A percentile compares a stretch with the other conserved stretches of the same genome.
Evolutionary conservation across 1,140 invertebrate genomes (phyloP).

Genomic region (Drosophila arawakana): DNA sequence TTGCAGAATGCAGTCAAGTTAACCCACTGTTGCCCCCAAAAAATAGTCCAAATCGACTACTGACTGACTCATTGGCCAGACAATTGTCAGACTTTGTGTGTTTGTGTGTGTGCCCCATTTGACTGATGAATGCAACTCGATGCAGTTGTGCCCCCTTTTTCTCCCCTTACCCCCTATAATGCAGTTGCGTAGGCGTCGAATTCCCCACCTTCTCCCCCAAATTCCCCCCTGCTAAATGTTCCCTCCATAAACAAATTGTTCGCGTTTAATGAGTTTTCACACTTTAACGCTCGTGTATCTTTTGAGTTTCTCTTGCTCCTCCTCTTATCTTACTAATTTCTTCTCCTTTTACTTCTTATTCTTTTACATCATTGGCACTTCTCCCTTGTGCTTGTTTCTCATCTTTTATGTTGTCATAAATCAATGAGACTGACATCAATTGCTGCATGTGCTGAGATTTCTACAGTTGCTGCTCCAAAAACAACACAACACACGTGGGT

Average conservation of each 20-base stretch:
- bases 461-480: background rate
- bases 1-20: slow-evolving; percentile 40
- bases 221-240: slow-evolving; percentile 8
- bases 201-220: background rate
- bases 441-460: slow-evolving; percentile 39
- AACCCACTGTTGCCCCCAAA: slow-evolving; percentile 42
- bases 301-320: background rate
- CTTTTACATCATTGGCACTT: background rate
- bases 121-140: slow-evolving; percentile 44
- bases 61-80: slow-evolving; percentile 52
- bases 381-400: slow-evolving; percentile 20
- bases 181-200: slow-evolving; percentile 27
- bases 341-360: background rate
- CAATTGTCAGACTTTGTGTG: slow-evolving; percentile 44
- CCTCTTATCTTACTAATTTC: slow-evolving; percentile 30
- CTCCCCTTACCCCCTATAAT: background rate
- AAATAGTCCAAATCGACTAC: background rate
- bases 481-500: slow-evolving; percentile 16
- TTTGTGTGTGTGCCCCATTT: slow-evolving; percentile 25
- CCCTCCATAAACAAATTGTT: slow-evolving; percentile 46
- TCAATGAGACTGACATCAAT: slow-evolving; percentile 50
- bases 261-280: slow-evolving; percentile 55
- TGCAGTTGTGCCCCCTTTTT: slow-evolving; percentile 10
- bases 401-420: slow-evolving; percentile 49
- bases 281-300: slow-evolving; percentile 39